Evolutionary conservation across 2,113 vertebrate genomes (phyloP).

Genomic region (Danionella cerebrum): DNA sequence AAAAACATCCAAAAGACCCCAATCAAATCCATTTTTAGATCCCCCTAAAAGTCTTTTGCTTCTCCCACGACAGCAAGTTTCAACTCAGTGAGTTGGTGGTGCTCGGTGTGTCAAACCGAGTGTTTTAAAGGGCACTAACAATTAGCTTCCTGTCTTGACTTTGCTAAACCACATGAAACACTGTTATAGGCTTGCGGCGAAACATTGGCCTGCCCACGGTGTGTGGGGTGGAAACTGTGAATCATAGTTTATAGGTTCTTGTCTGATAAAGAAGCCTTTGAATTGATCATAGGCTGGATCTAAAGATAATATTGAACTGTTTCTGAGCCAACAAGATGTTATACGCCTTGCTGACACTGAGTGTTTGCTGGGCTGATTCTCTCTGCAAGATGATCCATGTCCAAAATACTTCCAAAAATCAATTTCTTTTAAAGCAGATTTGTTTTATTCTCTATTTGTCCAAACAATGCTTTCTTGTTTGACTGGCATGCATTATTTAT

Average conservation of each 20-base stretch:
- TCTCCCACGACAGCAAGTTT: slow-evolving; percentile 51
- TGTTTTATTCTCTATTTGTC: too few species aligned
- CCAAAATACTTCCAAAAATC: too few species aligned
- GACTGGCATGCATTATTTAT: too few species aligned
- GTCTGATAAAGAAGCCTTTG: slow-evolving; percentile 29
- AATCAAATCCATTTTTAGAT: slow-evolving; percentile 46
- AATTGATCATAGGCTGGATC: neutral
- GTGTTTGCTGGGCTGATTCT: too few species aligned
- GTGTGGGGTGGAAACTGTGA: slow-evolving; percentile 59
- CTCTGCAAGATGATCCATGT: too few species aligned
- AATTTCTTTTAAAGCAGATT: too few species aligned
- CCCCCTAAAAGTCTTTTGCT: slow-evolving; percentile 26
- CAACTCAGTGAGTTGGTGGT: slow-evolving; percentile 55
- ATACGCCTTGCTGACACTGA: too few species aligned
- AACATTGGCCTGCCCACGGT: slow-evolving; percentile 55
- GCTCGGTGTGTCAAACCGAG: slow-evolving; percentile 42
- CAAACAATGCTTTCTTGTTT: too few species aligned
- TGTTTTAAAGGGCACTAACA: slow-evolving; percentile 50
- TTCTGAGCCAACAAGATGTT: too few species aligned
- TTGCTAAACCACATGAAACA: slow-evolving; percentile 57
- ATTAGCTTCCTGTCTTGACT: slow-evolving; percentile 57
- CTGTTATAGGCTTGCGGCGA: slow-evolving; percentile 47
- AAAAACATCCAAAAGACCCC: neutral
- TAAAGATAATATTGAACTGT: too few species aligned
- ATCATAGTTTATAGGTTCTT: slow-evolving; percentile 46